A percentile compares a stretch with the other conserved stretches of the same genome.
These are phyloP conservation scores for Trichonephila inaurata DNA, from an alignment of 1,140 invertebrate genomes.

Conservation along the genomic window DNA sequence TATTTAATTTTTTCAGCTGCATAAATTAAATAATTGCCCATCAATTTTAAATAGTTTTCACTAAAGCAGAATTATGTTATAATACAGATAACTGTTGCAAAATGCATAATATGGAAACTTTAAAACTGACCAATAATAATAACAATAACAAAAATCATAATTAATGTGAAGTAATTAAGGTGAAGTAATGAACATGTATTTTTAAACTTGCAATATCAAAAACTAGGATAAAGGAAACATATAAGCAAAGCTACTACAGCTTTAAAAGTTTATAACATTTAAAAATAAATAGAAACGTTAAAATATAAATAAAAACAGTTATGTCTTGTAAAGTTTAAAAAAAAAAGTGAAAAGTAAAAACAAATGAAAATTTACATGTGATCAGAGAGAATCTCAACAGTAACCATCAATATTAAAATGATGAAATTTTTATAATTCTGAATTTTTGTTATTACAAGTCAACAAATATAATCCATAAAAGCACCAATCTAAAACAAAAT, in stretches of 20 bases:
- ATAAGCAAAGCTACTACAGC: not conserved
- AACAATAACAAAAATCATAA: not conserved
- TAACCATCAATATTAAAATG: not conserved
- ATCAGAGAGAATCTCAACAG: not conserved
- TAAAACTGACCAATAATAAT: not conserved
- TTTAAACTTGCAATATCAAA: not conserved
- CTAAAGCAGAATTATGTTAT: not conserved
- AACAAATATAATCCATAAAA: not conserved
- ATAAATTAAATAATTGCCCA: too few relatives aligned
- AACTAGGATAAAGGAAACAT: not conserved
- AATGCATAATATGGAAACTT: not conserved
- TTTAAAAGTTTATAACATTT: not conserved
- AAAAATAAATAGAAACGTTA: not conserved
- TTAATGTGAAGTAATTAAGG: not conserved
- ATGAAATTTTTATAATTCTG: not conserved
- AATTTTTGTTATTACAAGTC: not conserved
- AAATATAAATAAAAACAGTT: not conserved
- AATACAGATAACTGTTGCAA: not conserved
- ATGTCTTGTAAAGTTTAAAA: not conserved
- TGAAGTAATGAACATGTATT: not conserved
- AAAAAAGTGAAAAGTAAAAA: not conserved
- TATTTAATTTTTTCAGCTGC: not conserved
- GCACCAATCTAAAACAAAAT: conserved; percentile 8
- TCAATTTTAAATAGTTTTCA: not conserved
- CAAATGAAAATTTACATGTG: conserved; percentile 7